Evolutionary conservation across 2,797 vertebrate species (phyloP), one percentile per base, ranked within the genome.

Genomic region (Emydoidea blandingii): DNA sequence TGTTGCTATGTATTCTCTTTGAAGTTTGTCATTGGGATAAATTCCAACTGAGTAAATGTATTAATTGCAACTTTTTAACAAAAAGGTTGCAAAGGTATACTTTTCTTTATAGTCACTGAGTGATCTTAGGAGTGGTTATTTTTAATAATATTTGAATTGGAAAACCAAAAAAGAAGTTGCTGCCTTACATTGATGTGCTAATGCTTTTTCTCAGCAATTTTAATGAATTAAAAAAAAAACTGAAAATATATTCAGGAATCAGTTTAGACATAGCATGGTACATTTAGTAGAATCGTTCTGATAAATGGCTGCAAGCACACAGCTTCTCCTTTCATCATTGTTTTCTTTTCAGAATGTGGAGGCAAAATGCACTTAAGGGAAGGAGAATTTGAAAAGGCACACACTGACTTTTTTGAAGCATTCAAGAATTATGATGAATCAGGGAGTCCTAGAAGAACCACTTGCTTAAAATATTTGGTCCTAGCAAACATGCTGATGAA

Each of bases 401-500:
- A 99, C 97, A 99, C 99, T 93, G 99, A 99, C 98, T 99, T 99
- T 98, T 99, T 99, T 98, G 99, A 99, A 98, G 99, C 99, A 54
- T 99, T 99, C 98, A 99, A 99, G 98, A 99, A 99, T 98, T 99
- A 99, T 1, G 99, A 99, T 83, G 99, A 99, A 98, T 99, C 99
- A 68, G 99, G 99, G 98, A 99, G 99, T 97, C 99, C 99, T 79
- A 98, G 99, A 97, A 98, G 99, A 98, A 99, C 99, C 9, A 99
- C 99, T 85, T 99, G 99, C 98, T 98, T 99, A 98, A 99, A 99
- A 98, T 99, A 99, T 98, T 98, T 99, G 98, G 99, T 99, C 90
- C 98, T 99, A 97, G 99, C 99, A 97, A 99, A 99, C 98, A 99
- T 99, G 99, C 98, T 99, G 65, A 99, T 99, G 99, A 99, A 99